phyloP scores from a whole-genome alignment of 2,797 vertebrate genomes.

The Momotus momota region DNA sequence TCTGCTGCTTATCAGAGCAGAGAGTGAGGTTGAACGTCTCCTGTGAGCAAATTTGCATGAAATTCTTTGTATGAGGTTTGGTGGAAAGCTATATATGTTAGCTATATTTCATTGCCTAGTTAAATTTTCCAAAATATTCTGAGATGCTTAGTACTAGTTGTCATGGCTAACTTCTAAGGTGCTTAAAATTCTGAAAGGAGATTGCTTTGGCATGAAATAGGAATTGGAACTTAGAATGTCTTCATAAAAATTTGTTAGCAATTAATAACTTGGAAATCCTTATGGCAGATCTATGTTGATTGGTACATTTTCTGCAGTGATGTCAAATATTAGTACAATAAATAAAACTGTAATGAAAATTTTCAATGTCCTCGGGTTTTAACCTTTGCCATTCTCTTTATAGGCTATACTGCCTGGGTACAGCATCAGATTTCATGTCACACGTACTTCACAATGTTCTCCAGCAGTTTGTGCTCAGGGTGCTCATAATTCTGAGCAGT shows the following conservation, averaged over 20 bases:
- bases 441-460: constrained; percentile 6
- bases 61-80: background rate
- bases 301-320: background rate
- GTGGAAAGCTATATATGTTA: background rate
- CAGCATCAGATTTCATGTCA: constrained; percentile 30
- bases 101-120: background rate
- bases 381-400: background rate
- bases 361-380: background rate
- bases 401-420: background rate
- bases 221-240: background rate
- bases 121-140: background rate
- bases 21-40: background rate
- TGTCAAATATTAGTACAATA: background rate
- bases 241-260: background rate
- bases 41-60: background rate
- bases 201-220: background rate
- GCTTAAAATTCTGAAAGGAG: background rate
- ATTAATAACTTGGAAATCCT: background rate
- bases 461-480: background rate
- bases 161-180: background rate
- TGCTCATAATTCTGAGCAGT: constrained; percentile 18
- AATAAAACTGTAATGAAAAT: background rate
- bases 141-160: background rate
- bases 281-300: background rate
- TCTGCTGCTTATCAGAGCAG: background rate